Conservation (phyloP, 2,113 vertebrate species). For the Rhea americana region DNA sequence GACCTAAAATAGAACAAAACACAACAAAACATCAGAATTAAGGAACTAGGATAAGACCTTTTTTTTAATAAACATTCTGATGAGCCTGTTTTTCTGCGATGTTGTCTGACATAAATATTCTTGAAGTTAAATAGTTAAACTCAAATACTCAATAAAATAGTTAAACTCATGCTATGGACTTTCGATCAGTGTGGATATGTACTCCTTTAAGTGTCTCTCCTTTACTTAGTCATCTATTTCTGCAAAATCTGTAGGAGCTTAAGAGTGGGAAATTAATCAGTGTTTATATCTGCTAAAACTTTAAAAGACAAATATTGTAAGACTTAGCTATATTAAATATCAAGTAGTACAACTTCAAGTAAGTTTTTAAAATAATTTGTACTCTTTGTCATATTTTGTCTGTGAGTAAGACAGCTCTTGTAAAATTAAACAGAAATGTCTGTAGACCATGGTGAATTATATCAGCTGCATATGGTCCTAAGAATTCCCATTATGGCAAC, state of each 20-base stretch:
- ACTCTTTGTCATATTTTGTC: neutral
- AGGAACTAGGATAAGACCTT: fast-evolving
- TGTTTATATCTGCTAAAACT: neutral
- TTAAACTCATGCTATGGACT: neutral
- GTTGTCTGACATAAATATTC: neutral
- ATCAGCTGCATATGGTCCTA: neutral
- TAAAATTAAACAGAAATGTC: neutral
- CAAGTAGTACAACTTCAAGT: neutral
- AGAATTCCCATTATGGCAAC: neutral
- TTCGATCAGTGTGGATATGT: neutral
- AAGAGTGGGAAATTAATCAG: neutral
- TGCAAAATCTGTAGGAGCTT: neutral
- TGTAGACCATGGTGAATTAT: neutral
- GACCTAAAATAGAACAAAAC: slow-evolving; percentile 32
- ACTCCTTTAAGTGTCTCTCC: neutral
- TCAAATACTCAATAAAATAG: neutral
- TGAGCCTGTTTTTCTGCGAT: neutral
- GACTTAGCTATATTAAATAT: neutral
- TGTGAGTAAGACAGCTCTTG: neutral
- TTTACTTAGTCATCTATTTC: neutral
- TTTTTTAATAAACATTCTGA: neutral
- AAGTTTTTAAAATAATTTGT: neutral
- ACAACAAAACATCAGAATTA: slow-evolving; percentile 16
- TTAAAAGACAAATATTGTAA: neutral
- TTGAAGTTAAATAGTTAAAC: neutral